Evolutionary conservation across 1,140 invertebrate genomes (phyloP), one percentile per base, ranked within the genome.

Genomic region (Drosophila pandora): DNA sequence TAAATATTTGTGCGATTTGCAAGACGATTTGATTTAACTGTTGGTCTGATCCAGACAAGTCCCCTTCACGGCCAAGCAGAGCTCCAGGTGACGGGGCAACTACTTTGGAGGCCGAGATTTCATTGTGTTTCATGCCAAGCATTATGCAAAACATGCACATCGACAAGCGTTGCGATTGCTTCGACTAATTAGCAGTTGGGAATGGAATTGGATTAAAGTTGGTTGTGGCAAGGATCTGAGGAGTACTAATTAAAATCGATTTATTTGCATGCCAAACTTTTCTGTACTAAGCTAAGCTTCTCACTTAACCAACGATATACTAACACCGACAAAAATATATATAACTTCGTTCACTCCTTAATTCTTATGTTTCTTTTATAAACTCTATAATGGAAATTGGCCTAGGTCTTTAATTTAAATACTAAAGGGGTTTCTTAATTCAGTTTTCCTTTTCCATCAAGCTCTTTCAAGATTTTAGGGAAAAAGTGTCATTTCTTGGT

Each of bases 91-190:
- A 65, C 30, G 67, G 21, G 41, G 49, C 8, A 39, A 7, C 49
- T 37, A 23, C 63, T 28, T 54, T 49, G 56, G 47, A 73, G 72
- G 48, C 25, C 34, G 47, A 56, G 37, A 37, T 56, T 28, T 39
- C 48, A 59, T 30, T 65, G 37, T 55, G 54, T 50, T 60, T 67
- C 45, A 75, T 76, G 62, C 54, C 57, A 59, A 67, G 65, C 79
- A 83, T 77, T 82, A 79, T 83, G 81, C 81, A 81, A 84, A 85
- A 81, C 82, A 85, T 83, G 73, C 81, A 85, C 68, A 55, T 61
- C 45, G 34, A 62, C 68, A 34, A 69, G 63, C 39, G 37, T 68
- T 68, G 54, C 57, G 47, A 52, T 45, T 39, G 68, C 67, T 71
- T 30, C 53, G 54, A 59, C 65, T 59, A 71, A 71, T 71, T 71